phyloP scores from a whole-genome alignment of 2,113 vertebrate species.

The Poeciliopsis prolifica region DNA sequence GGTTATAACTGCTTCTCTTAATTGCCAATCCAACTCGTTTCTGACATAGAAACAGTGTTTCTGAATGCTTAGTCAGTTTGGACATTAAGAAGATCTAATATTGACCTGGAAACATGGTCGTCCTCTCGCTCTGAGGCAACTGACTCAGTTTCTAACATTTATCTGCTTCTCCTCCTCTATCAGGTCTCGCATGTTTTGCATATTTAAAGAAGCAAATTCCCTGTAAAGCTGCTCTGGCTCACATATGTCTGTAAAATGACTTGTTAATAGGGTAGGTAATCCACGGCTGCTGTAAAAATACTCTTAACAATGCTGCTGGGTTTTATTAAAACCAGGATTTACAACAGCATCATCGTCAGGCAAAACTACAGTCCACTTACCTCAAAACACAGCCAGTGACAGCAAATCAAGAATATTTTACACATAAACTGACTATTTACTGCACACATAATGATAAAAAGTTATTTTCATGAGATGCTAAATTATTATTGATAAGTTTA shows the following conservation, averaged over 20 bases:
- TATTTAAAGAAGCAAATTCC: too few species aligned
- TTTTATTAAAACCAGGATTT: neutral
- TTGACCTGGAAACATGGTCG: neutral
- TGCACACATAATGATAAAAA: neutral
- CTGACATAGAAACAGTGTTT: neutral
- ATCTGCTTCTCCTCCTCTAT: neutral
- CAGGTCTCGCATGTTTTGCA: neutral
- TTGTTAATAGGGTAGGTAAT: neutral
- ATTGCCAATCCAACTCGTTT: neutral
- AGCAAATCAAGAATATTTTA: neutral
- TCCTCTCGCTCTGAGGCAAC: neutral
- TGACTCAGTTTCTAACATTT: neutral
- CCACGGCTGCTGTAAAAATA: neutral
- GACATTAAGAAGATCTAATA: neutral
- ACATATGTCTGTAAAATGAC: neutral
- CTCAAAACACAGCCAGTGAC: neutral
- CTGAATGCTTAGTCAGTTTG: neutral
- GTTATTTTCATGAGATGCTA: neutral
- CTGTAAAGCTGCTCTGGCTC: neutral
- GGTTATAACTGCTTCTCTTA: neutral
- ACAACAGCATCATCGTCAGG: neutral
- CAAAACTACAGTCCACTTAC: neutral
- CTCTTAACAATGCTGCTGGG: neutral
- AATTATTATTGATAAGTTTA: neutral
- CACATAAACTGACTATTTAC: neutral